phyloP scores from a whole-genome alignment of 2,888 invertebrate genomes.

The Drosophila neutralis region DNA sequence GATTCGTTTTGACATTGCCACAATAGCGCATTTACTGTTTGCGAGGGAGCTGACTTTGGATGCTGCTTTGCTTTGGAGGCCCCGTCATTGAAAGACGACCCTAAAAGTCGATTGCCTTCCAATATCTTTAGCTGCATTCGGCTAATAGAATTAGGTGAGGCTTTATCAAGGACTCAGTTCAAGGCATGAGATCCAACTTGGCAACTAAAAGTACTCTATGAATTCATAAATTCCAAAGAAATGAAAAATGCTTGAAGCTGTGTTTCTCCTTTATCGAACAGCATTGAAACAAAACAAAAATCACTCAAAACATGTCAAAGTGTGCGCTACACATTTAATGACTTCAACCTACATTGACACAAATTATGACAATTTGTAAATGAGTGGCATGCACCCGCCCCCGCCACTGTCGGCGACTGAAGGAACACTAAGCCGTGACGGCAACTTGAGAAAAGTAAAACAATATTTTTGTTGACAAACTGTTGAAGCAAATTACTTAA shows the following conservation, averaged over 20 bases:
- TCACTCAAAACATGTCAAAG: slow-evolving; percentile 56
- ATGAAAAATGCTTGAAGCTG: background rate
- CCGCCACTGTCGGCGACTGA: slow-evolving; percentile 15
- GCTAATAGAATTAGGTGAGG: slow-evolving; percentile 44
- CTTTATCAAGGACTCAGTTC: slow-evolving; percentile 40
- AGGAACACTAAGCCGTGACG: slow-evolving; percentile 37
- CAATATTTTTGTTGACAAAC: slow-evolving; percentile 67
- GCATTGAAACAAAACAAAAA: slow-evolving; percentile 3
- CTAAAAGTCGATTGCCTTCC: slow-evolving; percentile 72
- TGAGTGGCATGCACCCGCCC: slow-evolving; percentile 42
- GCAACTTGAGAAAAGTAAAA: slow-evolving; percentile 41
- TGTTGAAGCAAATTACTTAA: slow-evolving; percentile 68
- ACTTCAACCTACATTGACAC: slow-evolving; percentile 65
- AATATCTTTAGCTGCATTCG: slow-evolving; percentile 8
- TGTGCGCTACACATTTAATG: slow-evolving; percentile 74
- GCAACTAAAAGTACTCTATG: slow-evolving; percentile 1
- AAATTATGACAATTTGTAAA: slow-evolving; percentile 73
- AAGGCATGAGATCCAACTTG: slow-evolving; percentile 17
- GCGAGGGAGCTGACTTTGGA: slow-evolving; percentile 41
- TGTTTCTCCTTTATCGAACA: slow-evolving; percentile 48
- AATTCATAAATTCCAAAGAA: slow-evolving; percentile 4
- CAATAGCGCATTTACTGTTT: slow-evolving; percentile 25
- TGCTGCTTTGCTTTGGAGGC: slow-evolving; percentile 50
- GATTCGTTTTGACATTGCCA: slow-evolving; percentile 53
- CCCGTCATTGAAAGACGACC: slow-evolving; percentile 72